Percentiles rank a stretch among this genome's conserved stretches.
These are phyloP conservation scores for Drosophila meridionalis DNA, from an alignment of 2,888 invertebrate genomes.

Conservation along the genomic window DNA sequence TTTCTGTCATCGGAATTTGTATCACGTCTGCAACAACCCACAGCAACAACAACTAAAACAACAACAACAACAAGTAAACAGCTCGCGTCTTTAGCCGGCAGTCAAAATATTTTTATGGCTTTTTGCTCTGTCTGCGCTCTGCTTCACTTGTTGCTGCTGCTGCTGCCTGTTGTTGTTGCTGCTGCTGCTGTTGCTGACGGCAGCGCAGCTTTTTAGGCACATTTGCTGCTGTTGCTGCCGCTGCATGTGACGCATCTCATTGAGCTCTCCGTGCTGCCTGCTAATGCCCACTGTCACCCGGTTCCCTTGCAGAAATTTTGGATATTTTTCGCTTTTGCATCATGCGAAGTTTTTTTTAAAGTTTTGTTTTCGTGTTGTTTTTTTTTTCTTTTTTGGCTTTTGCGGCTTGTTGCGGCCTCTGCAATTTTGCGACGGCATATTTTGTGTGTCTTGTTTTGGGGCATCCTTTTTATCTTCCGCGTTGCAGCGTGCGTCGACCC, in stretches of 20 bases:
- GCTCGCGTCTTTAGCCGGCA: slow-evolving; percentile 51
- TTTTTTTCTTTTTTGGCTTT: slow-evolving; percentile 13
- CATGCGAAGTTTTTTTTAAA: slow-evolving; percentile 43
- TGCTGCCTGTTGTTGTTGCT: slow-evolving; percentile 14
- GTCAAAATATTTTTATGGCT: slow-evolving; percentile 69
- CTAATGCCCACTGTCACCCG: slow-evolving; percentile 36
- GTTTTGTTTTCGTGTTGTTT: slow-evolving; percentile 1
- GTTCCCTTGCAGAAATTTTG: slow-evolving; percentile 64
- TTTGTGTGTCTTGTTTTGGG: slow-evolving; percentile 60
- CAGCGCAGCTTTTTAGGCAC: slow-evolving; percentile 64
- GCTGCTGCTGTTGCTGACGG: slow-evolving; percentile 37
- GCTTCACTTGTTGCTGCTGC: slow-evolving; percentile 71
- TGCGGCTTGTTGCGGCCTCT: slow-evolving; percentile 53
- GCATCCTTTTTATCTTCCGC: slow-evolving; percentile 81
- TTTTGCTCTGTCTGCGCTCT: slow-evolving; percentile 48
- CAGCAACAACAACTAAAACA: slow-evolving; percentile 27
- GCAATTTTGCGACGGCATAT: slow-evolving; percentile 69
- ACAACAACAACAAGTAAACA: slow-evolving; percentile 20
- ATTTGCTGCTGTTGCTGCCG: slow-evolving; percentile 49
- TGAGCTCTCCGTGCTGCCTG: slow-evolving; percentile 24
- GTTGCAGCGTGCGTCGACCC: slow-evolving; percentile 72
- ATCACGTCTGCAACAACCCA: slow-evolving; percentile 66
- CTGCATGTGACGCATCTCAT: slow-evolving; percentile 73
- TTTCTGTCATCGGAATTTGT: slow-evolving; percentile 65
- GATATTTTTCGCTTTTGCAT: slow-evolving; percentile 65